phyloP scores from a whole-genome alignment of 2,888 invertebrate genomes.

The Prosopocoilus inquinatus region DNA sequence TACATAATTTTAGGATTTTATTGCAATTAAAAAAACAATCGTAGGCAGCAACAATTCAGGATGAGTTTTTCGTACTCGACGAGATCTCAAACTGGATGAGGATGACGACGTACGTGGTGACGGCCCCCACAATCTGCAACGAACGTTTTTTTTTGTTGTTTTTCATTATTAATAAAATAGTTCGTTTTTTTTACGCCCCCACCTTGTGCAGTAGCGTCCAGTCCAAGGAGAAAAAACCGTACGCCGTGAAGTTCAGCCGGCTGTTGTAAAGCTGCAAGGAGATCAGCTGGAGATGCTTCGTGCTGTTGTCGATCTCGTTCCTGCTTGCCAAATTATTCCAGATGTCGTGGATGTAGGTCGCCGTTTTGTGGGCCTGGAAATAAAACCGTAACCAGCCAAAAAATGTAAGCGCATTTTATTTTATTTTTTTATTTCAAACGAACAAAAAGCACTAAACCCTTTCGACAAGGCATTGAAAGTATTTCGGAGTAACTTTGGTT shows the following conservation, averaged over 20 bases:
- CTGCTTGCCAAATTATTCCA: constrained; percentile 27
- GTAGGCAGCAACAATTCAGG: too few species aligned
- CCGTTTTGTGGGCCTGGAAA: constrained; percentile 23
- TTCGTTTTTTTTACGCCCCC: neutral
- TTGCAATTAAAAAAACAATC: too few species aligned
- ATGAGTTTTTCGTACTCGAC: neutral
- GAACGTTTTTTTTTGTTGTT: too few species aligned
- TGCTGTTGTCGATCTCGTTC: constrained; percentile 19
- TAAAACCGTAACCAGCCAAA: neutral
- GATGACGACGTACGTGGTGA: constrained; percentile 26
- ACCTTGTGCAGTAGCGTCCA: constrained; percentile 27
- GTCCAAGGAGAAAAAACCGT: constrained; percentile 26
- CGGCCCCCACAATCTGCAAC: constrained; percentile 25
- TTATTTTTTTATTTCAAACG: too few species aligned
- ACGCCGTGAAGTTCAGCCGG: constrained; percentile 23
- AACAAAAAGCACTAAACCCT: too few species aligned
- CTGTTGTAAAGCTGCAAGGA: constrained; percentile 26
- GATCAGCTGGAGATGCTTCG: constrained; percentile 25
- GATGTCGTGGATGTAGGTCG: constrained; percentile 26
- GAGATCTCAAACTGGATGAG: constrained; percentile 28
- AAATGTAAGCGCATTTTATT: too few species aligned
- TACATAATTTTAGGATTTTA: too few species aligned
- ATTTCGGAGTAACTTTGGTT: too few species aligned
- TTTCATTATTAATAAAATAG: neutral
- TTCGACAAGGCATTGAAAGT: too few species aligned